Evolutionary conservation across 2,113 vertebrate species (phyloP).

Genomic region (Oncorhynchus tshawytscha): DNA sequence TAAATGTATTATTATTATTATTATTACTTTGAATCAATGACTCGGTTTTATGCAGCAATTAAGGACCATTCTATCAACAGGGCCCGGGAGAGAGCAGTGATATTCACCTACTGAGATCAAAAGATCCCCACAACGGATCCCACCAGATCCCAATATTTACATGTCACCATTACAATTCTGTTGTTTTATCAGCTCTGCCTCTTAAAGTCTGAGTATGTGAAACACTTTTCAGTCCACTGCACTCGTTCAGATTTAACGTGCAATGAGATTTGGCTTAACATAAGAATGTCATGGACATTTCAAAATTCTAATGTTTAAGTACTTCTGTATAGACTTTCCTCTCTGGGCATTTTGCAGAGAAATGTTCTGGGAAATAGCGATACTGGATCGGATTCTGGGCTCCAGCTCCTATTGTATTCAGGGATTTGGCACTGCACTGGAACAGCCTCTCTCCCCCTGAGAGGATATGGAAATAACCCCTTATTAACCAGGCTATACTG

Average conservation of each 20-base stretch:
- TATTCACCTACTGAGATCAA: too few relatives aligned
- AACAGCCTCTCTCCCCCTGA: conserved; percentile 46
- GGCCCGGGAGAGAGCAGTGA: too few relatives aligned
- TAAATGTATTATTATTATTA: too few relatives aligned
- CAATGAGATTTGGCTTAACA: conserved; percentile 20
- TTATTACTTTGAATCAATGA: too few relatives aligned
- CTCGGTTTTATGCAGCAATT: too few relatives aligned
- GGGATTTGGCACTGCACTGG: conserved; percentile 32
- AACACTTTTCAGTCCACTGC: neutral
- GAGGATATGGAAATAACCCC: conserved; percentile 51
- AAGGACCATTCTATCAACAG: too few relatives aligned
- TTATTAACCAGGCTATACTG: conserved; percentile 44
- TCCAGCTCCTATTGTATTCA: conserved; percentile 42
- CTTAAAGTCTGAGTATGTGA: neutral
- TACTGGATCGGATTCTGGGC: conserved; percentile 33
- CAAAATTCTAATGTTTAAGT: conserved; percentile 40
- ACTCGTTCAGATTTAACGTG: conserved; percentile 28
- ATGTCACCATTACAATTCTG: too few relatives aligned
- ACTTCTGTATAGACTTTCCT: conserved; percentile 37
- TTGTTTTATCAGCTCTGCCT: neutral
- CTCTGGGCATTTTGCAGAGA: conserved; percentile 12
- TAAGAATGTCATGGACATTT: conserved; percentile 1
- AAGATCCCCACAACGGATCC: too few relatives aligned
- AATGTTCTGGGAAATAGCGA: conserved; percentile 49
- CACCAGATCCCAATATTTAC: too few relatives aligned